phyloP scores from a whole-genome alignment of 1,140 invertebrate species.

The Steinernema feltiae region DNA sequence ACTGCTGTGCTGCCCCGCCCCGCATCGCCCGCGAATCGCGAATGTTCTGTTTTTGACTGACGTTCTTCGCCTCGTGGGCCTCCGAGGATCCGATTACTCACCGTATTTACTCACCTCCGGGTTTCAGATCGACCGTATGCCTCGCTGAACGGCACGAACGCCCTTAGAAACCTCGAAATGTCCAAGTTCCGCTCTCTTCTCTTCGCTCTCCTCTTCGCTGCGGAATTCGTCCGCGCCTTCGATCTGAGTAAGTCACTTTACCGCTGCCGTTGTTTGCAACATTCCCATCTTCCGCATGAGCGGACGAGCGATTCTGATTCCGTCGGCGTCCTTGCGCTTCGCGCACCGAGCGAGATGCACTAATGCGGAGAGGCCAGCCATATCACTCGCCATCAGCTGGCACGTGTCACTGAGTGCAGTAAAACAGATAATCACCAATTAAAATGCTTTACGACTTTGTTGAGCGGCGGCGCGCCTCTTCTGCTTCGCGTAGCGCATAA shows the following conservation, averaged over 20 bases:
- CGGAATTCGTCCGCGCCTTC: neutral
- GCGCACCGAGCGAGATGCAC: too few species aligned
- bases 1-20: neutral
- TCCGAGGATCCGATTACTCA: constrained; percentile 5
- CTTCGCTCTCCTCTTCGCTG: neutral
- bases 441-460: constrained; percentile 1
- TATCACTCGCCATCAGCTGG: constrained; percentile 15
- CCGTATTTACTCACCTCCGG: neutral
- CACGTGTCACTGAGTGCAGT: neutral
- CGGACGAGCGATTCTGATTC: too few species aligned
- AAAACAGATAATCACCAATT: constrained; percentile 15
- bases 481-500: neutral
- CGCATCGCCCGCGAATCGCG: neutral
- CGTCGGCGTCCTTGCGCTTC: too few species aligned
- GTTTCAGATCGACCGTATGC: constrained; percentile 5
- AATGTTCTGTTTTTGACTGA: constrained; percentile 11
- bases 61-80: neutral
- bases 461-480: neutral
- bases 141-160: neutral
- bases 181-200: neutral
- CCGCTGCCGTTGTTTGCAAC: neutral
- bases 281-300: neutral
- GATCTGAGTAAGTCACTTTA: neutral
- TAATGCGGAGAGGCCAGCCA: too few species aligned
- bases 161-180: neutral